phyloP scores from a whole-genome alignment of 2,113 vertebrate species.

The Cavia porcellus region DNA sequence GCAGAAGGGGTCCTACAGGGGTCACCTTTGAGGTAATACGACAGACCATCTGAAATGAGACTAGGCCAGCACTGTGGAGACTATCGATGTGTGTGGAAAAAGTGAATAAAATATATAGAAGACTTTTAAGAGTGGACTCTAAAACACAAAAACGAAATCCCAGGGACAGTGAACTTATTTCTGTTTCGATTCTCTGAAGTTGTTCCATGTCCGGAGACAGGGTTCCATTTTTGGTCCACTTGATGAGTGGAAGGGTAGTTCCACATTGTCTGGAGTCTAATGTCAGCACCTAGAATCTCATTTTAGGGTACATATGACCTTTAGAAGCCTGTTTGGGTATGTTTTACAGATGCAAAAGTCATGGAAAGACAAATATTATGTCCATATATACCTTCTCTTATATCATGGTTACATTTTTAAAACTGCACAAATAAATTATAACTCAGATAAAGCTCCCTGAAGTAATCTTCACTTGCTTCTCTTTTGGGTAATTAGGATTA shows the following conservation, averaged over 20 bases:
- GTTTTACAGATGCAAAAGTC: neutral
- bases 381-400: neutral
- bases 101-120: neutral
- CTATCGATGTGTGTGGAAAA: slow-evolving; percentile 24
- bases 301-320: neutral
- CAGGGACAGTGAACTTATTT: neutral
- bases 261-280: neutral
- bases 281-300: neutral
- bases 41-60: neutral
- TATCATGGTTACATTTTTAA: neutral
- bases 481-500: neutral
- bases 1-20: neutral
- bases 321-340: neutral
- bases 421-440: neutral
- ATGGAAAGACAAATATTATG: neutral
- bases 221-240: neutral
- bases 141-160: neutral
- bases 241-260: neutral
- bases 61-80: neutral
- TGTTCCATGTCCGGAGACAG: neutral
- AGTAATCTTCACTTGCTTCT: neutral
- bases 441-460: neutral
- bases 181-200: neutral
- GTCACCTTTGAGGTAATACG: neutral
- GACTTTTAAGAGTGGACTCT: neutral